Evolutionary conservation across 2,113 vertebrate species (phyloP).

Genomic region (Ctenodactylus gundi): DNA sequence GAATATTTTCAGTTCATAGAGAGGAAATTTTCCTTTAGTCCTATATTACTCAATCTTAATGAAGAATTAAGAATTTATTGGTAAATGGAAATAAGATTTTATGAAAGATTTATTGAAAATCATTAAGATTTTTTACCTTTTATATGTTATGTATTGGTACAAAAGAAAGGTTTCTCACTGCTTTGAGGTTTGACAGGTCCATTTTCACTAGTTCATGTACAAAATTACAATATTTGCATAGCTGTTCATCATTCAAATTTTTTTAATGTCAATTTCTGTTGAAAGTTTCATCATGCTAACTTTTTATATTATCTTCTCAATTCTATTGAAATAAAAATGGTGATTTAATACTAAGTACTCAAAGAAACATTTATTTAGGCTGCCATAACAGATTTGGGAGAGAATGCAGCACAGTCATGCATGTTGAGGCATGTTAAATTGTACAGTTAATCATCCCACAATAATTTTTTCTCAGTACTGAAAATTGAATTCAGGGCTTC

Average conservation of each 20-base stretch:
- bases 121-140: not conserved
- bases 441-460: not conserved
- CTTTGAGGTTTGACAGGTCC: not conserved
- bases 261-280: not conserved
- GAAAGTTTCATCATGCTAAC: constrained; percentile 7
- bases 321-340: not conserved
- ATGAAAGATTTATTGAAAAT: not conserved
- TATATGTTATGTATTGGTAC: not conserved
- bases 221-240: not conserved
- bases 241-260: not conserved
- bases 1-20: not conserved
- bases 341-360: not conserved
- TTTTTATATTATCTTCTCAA: not conserved
- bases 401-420: not conserved
- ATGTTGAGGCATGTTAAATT: not conserved
- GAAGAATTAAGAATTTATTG: not conserved
- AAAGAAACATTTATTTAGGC: not conserved
- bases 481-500: too few species aligned
- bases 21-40: not conserved
- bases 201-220: not conserved
- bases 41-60: not conserved
- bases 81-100: not conserved
- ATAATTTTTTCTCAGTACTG: too few species aligned
- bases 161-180: not conserved
- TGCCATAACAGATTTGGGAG: not conserved